A percentile compares a stretch with the other conserved stretches of the same genome.
Evolutionary conservation across 1,140 invertebrate species (phyloP).

Genomic region (Rhagoletis zephyria): DNA sequence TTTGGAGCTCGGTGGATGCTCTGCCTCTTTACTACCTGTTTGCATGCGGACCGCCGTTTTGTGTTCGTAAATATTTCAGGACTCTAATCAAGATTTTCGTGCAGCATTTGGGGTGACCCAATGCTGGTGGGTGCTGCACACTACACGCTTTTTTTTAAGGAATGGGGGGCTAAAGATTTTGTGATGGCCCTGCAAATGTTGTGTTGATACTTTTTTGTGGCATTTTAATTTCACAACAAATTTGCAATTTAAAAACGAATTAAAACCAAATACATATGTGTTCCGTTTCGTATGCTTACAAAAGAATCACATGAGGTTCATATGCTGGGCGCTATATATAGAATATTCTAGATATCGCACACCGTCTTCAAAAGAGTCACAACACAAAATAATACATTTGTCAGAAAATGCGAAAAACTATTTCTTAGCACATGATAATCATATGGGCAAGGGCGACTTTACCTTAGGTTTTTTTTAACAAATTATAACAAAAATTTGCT

Average conservation of each 20-base stretch:
- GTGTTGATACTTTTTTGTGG: slow-evolving; percentile 71
- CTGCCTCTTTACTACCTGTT: slow-evolving; percentile 17
- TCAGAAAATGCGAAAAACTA: too few relatives aligned
- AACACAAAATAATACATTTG: too few relatives aligned
- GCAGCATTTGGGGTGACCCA: background rate
- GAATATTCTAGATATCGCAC: too few relatives aligned
- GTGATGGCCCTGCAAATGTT: slow-evolving; percentile 62
- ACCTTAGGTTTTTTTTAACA: too few relatives aligned
- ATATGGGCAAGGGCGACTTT: too few relatives aligned
- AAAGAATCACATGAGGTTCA: background rate
- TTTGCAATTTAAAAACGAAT: slow-evolving; percentile 66
- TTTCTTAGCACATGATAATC: too few relatives aligned
- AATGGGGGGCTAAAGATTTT: slow-evolving; percentile 8
- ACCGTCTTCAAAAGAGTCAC: too few relatives aligned
- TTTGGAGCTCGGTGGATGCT: background rate
- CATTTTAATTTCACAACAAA: slow-evolving; percentile 68
- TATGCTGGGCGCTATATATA: too few relatives aligned
- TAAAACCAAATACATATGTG: slow-evolving; percentile 57
- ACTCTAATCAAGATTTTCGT: slow-evolving; percentile 69
- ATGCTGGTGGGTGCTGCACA: background rate
- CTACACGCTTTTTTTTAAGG: background rate
- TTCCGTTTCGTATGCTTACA: background rate
- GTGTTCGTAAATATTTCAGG: slow-evolving; percentile 71
- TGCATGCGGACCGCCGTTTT: slow-evolving; percentile 2
- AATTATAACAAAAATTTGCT: too few relatives aligned